A percentile compares a stretch with the other conserved stretches of the same genome.
Evolutionary conservation across 2,888 invertebrate species (phyloP).

Genomic region (Eledona agricola): DNA sequence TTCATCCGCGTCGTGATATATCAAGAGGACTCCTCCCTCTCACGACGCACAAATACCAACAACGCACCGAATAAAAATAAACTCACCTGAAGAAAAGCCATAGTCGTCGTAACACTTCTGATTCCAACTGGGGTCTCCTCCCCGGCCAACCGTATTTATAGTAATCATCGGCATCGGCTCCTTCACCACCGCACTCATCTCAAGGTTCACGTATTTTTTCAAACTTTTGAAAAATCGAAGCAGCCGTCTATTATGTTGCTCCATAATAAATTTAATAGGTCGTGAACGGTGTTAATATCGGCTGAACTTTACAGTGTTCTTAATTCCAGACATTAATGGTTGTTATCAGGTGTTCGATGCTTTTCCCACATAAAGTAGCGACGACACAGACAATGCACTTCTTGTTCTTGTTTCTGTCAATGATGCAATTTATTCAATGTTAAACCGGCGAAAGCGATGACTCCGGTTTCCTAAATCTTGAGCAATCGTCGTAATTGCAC

Average conservation of each 20-base stretch:
- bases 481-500: no score
- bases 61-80: conserved; percentile 5
- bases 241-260: conserved; percentile 22
- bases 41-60: conserved; percentile 33
- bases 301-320: conserved; percentile 27
- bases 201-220: conserved; percentile 41
- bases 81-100: conserved; percentile 43
- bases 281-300: conserved; percentile 24
- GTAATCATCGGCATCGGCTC: conserved; percentile 42
- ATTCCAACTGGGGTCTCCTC: conserved; percentile 37
- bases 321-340: conserved; percentile 19
- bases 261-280: conserved; percentile 33
- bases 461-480: no score
- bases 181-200: conserved; percentile 40
- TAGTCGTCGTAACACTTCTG: conserved; percentile 22
- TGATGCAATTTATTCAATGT: no score
- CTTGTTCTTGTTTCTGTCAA: no score
- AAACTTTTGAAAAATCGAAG: conserved; percentile 19
- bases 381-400: no score
- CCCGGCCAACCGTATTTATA: conserved; percentile 46
- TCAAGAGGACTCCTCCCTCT: conserved; percentile 38
- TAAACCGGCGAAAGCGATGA: no score
- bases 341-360: conserved; percentile 16
- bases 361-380: no score
- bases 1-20: conserved; percentile 39